phyloP scores from a whole-genome alignment of 2,113 vertebrate genomes.

The Cygnus buccinator region DNA sequence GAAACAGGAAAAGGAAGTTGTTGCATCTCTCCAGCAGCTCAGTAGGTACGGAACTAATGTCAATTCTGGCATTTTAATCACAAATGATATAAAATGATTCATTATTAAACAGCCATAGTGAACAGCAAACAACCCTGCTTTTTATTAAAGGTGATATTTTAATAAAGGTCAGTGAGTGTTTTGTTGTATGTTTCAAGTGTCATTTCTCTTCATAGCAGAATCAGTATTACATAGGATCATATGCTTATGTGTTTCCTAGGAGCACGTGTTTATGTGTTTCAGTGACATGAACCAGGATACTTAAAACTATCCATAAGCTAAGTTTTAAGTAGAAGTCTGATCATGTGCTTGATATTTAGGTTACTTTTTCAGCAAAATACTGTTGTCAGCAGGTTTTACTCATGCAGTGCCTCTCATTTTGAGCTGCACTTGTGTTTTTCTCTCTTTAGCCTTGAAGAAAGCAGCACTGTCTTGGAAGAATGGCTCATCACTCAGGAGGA shows the following conservation, averaged over 20 bases:
- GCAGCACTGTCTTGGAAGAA: constrained; percentile 42
- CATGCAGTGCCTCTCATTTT: neutral
- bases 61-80: neutral
- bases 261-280: neutral
- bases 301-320: neutral
- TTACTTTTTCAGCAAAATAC: neutral
- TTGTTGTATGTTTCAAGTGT: neutral
- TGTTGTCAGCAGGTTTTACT: neutral
- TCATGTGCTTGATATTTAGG: neutral
- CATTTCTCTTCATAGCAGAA: neutral
- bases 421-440: neutral
- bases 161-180: neutral
- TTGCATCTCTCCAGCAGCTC: constrained; percentile 74
- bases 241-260: neutral
- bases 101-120: neutral
- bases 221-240: neutral
- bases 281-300: neutral
- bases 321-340: neutral
- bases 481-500: constrained; percentile 75
- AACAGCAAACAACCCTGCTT: neutral
- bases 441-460: constrained; percentile 72
- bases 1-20: constrained; percentile 78
- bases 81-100: neutral
- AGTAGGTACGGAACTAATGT: constrained; percentile 75
- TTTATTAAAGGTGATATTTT: neutral